Conservation (phyloP, 2,113 vertebrate species). For the Nyctereutes procyonoides region DNA sequence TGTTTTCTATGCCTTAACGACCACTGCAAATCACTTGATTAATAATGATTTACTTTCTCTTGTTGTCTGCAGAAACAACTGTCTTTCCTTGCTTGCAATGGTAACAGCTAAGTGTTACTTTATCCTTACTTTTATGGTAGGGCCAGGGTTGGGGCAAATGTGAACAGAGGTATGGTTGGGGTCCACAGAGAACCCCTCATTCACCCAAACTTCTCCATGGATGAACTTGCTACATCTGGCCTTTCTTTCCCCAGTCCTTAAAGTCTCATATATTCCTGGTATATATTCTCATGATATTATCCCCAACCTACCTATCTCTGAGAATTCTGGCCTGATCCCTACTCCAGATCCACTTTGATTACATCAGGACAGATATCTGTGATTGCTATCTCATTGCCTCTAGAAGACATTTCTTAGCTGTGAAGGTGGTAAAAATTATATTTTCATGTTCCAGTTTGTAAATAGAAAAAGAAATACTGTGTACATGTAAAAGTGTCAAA, state of each 20-base stretch:
- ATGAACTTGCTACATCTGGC: not conserved
- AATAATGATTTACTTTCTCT: slow-evolving; percentile 50
- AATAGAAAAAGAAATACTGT: not conserved
- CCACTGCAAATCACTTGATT: slow-evolving; percentile 52
- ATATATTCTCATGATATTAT: not conserved
- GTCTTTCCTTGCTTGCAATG: not conserved
- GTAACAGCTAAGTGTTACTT: not conserved
- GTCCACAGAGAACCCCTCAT: not conserved
- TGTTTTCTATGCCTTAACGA: slow-evolving; percentile 35
- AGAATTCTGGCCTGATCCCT: not conserved
- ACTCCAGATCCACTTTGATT: not conserved
- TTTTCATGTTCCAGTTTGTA: slow-evolving; percentile 36
- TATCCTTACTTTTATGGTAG: not conserved
- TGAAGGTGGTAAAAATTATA: not conserved
- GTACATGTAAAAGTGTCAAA: not conserved
- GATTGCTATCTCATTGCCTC: not conserved
- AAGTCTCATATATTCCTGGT: not conserved
- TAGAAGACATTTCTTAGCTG: slow-evolving; percentile 30
- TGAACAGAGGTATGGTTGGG: not conserved
- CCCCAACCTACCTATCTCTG: not conserved
- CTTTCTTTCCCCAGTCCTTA: not conserved
- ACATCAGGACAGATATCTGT: not conserved
- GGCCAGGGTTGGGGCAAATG: not conserved
- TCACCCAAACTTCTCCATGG: not conserved
- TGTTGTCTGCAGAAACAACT: not conserved